These are phyloP conservation scores for Drosophila asahinai DNA, from an alignment of 1,140 invertebrate species.

Conservation along the genomic window DNA sequence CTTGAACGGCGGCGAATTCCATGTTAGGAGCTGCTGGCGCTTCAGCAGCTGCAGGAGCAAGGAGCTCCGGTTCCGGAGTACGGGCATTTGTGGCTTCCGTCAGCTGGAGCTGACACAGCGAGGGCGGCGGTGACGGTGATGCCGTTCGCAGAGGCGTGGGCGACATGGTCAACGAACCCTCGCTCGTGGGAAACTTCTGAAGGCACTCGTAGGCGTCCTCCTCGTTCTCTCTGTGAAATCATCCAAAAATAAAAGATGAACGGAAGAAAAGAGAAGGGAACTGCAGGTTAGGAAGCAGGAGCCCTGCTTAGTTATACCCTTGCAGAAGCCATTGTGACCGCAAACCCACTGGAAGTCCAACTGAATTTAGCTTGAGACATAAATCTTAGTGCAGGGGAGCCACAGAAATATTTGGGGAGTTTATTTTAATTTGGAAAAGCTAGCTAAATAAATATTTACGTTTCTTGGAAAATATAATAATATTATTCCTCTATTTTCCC, in stretches of 20 bases:
- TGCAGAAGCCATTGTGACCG: conserved; percentile 2
- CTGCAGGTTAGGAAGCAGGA: background rate
- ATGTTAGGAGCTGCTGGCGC: background rate
- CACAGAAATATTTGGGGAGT: too few species aligned
- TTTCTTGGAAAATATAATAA: background rate
- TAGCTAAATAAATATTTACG: background rate
- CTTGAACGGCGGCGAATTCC: conserved; percentile 15
- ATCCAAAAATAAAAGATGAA: conserved; percentile 16
- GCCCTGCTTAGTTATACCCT: background rate
- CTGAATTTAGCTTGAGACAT: background rate
- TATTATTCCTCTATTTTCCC: background rate
- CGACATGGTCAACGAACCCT: conserved; percentile 72
- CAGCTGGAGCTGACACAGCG: conserved; percentile 16
- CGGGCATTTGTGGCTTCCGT: conserved; percentile 76
- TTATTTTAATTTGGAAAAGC: background rate
- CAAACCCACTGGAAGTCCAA: background rate
- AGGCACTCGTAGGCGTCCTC: conserved; percentile 52
- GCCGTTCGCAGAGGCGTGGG: conserved; percentile 38
- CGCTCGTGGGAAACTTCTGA: conserved; percentile 54
- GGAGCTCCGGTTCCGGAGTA: conserved; percentile 51
- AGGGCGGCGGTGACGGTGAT: conserved; percentile 17
- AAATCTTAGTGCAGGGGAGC: background rate
- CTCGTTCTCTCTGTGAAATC: conserved; percentile 52
- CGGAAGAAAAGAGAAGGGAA: conserved; percentile 3
- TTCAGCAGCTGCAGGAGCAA: background rate